Evolutionary conservation across 2,797 vertebrate species (phyloP), one percentile per base, ranked within the genome.

Genomic region (Podarcis lilfordi): DNA sequence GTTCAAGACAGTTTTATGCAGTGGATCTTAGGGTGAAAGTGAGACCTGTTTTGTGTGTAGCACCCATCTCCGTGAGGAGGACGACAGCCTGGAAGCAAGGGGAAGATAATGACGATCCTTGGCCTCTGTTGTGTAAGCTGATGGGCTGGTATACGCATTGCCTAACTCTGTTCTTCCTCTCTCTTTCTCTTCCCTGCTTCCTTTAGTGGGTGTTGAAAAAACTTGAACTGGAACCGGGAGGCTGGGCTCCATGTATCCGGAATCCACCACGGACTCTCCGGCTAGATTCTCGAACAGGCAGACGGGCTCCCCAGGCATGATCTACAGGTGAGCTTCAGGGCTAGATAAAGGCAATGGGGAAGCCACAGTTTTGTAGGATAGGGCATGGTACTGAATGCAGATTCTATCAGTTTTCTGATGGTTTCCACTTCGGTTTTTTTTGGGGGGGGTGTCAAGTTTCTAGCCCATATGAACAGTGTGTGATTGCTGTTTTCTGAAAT

Each of bases 251-350:
- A 99, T 99, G 99, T 99, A 99, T 98, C 99, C 99, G 43, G 99
- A 99, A 98, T 99, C 98, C 61, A 99, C 98, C 94, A 99, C 98
- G 72, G 99, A 99, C 97, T 99, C 99, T 89, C 99, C 99, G 0
- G 99, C 98, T 93, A 98, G 99, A 96, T 98, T 99, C 95, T 99
- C 99, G 23, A 97, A 98, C 94, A 96, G 99, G 94, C 99, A 98
- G 96, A 98, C 98, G 2, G 99, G 98, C 97, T 99, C 99, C 80
- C 99, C 99, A 2, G 99, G 99, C 91, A 99, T 99, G 98, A 98
- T 98, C 96, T 99, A 99, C 98, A 99, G 98, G 99, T 99, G 94
- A 98, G 93, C 7, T 45, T 32, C 9, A 21, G 6, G 23, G 29
- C 25, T 3, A 27, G 40, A 35, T 7, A 9, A 15, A 29, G 17